Percentiles rank a stretch among this genome's conserved stretches.
Evolutionary conservation across 2,113 vertebrate genomes (phyloP).

Genomic region (Hassar affinis): DNA sequence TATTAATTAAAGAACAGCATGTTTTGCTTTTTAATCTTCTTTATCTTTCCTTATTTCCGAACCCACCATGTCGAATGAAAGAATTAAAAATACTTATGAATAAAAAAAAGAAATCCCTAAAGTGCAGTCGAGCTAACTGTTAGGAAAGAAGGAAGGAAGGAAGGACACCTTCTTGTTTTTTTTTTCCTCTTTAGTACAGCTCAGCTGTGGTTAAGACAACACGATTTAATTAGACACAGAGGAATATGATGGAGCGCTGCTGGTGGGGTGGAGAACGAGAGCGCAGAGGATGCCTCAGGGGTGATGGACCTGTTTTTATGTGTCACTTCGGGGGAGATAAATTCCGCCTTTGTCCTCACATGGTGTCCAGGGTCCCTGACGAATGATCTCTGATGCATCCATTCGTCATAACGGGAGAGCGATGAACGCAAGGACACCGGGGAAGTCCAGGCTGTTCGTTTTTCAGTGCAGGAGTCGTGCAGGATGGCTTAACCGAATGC

Average conservation of each 20-base stretch:
- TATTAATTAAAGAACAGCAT: no score
- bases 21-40: no score
- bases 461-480: no score
- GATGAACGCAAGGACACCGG: no score
- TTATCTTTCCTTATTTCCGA: no score
- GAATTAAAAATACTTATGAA: no score
- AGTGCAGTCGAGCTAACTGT: no score
- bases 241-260: conserved; percentile 44
- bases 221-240: conserved; percentile 56
- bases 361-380: conserved; percentile 57
- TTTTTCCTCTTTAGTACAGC: neutral
- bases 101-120: neutral
- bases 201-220: conserved; percentile 41
- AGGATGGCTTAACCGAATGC: no score
- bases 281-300: conserved; percentile 50
- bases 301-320: conserved; percentile 46
- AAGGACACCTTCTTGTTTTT: conserved; percentile 2
- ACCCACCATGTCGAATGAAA: no score
- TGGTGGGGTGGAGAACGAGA: conserved; percentile 18
- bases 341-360: conserved; percentile 52
- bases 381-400: conserved; percentile 47
- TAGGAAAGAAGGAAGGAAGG: neutral
- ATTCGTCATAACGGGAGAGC: conserved; percentile 1
- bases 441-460: no score
- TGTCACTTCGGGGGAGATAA: conserved; percentile 56